A percentile compares a stretch with the other conserved stretches of the same genome.
Conservation (phyloP, 1,140 invertebrate species). For the Carposina sasakii region DNA sequence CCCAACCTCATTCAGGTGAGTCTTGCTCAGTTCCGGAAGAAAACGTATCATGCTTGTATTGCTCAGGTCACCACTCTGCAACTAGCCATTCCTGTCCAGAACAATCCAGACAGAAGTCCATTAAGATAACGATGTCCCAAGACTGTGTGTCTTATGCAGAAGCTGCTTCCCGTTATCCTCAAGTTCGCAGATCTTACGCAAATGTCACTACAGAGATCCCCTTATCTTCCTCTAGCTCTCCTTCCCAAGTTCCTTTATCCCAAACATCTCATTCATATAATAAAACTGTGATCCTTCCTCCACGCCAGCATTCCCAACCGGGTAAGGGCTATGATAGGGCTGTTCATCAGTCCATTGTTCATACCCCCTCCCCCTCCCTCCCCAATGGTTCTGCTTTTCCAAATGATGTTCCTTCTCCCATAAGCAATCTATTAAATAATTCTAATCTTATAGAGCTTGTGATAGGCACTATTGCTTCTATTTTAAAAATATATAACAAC, state of each 20-base stretch:
- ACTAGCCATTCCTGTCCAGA: conserved; percentile 5
- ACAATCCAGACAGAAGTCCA: conserved; percentile 1
- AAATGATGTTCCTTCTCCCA: background rate
- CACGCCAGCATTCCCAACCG: background rate
- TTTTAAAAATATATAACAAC: background rate
- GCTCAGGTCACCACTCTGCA: conserved; percentile 7
- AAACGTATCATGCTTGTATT: background rate
- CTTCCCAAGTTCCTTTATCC: background rate
- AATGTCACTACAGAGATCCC: background rate
- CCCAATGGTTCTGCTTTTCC: conserved; percentile 3
- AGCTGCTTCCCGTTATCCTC: background rate
- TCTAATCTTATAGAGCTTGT: background rate
- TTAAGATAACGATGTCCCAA: too few relatives aligned
- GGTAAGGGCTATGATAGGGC: conserved; percentile 1
- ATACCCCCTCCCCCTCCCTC: background rate
- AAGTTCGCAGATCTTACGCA: background rate
- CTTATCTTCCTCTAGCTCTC: too few relatives aligned
- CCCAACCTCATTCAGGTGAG: conserved; percentile 9
- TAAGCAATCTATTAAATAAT: too few relatives aligned
- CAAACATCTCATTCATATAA: background rate
- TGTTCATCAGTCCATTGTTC: background rate
- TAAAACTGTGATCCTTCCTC: background rate
- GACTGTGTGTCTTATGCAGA: conserved; percentile 1
- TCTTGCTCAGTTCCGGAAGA: background rate
- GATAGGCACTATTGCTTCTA: background rate